Evolutionary conservation across 2,797 vertebrate genomes (phyloP).

Genomic region (Aeoliscus strigatus): DNA sequence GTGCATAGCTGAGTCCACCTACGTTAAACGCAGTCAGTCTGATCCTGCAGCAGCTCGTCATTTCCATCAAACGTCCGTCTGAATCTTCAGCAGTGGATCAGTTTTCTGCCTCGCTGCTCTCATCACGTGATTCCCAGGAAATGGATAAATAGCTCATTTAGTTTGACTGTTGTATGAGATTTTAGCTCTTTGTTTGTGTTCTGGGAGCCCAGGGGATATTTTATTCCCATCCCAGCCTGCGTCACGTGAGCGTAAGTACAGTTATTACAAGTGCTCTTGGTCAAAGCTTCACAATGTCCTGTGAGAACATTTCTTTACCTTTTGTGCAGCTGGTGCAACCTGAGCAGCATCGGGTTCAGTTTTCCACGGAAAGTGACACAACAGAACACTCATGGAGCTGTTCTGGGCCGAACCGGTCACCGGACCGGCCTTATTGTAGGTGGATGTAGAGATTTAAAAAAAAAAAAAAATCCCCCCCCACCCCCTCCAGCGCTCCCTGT

Average conservation of each 20-base stretch:
- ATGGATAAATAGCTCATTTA: constrained; percentile 40
- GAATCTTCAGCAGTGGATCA: background rate
- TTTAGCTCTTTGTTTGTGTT: constrained; percentile 39
- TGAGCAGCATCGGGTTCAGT: constrained; percentile 19
- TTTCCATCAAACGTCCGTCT: no score
- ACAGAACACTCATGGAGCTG: constrained; percentile 14
- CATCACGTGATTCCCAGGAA: constrained; percentile 40
- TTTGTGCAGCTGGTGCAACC: constrained; percentile 48
- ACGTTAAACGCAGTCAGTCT: constrained; percentile 23
- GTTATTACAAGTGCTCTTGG: constrained; percentile 31
- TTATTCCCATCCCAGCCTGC: constrained; percentile 32
- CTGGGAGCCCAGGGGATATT: constrained; percentile 29
- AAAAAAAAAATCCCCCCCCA: no score
- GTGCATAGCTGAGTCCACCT: no score
- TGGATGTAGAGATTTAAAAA: background rate
- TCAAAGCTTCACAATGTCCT: constrained; percentile 39
- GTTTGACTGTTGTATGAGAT: constrained; percentile 24
- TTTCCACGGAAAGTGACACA: constrained; percentile 19
- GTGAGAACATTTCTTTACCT: constrained; percentile 34
- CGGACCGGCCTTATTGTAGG: constrained; percentile 3
- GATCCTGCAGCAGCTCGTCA: constrained; percentile 1
- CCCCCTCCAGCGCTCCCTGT: no score
- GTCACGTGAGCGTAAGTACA: constrained; percentile 32
- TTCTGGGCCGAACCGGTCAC: background rate
- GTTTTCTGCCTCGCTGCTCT: background rate